Evolutionary conservation across 2,888 invertebrate species (phyloP), one percentile per base, ranked within the genome.

Genomic region (Azorinus chamasolen): DNA sequence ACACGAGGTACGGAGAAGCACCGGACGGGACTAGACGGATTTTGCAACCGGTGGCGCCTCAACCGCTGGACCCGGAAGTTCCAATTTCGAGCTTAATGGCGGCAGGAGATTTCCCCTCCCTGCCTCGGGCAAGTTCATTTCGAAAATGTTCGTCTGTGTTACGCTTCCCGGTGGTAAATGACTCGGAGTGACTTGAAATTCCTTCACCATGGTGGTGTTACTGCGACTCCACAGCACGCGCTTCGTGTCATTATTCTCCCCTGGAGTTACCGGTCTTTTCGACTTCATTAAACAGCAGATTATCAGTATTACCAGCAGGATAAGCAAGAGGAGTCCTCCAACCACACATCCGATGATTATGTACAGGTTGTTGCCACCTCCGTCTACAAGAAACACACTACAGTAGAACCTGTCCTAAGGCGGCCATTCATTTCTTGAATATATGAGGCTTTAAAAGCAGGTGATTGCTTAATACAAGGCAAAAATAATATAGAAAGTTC

Each of bases 31-130:
- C n/a, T n/a, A n/a, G n/a, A n/a, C n/a, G n/a, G n/a, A n/a, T 20
- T 12, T 20, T 20, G 10, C 22, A 18, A 50, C 20, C 4, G 50
- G 50, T 20, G 50, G 50, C 32, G 32, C 32, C 8, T 32, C 32
- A 6, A 32, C 8, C 32, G 32, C 32, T 10, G 32, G 32, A 6
- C 32, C 32, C 22, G 50, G 50, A 20, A 24, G 25, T 18, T 41
- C 53, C 18, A 63, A 16, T 39, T 64, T 54, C 8, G 73, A 62
- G 41, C 53, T 72, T 6, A 80, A 8, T 8, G 79, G 79, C 0
- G 79, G 79, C 20, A 80, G 62, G 43, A 57, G 59, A 50, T 80
- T 80, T 1, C 72, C 79, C 20, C 72, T 64, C 1, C 72, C 69
- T 4, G 41, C 57, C 25, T 24, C 61, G 16, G 79, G 79, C 2